These are phyloP conservation scores for Cromileptes altivelis DNA, from an alignment of 2,113 vertebrate species.

Conservation along the genomic window DNA sequence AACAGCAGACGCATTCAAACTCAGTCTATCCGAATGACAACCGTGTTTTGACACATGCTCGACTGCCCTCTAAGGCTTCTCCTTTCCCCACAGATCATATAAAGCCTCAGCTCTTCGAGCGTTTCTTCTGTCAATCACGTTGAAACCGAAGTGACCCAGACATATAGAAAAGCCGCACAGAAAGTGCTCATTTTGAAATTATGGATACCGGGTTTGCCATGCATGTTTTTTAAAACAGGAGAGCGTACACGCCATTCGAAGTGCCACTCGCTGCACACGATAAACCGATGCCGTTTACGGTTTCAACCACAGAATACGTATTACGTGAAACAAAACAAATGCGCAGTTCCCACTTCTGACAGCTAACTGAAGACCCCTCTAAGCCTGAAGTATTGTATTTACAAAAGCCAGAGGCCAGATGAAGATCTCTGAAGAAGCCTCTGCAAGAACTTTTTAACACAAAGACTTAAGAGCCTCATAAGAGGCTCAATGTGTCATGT, in stretches of 20 bases:
- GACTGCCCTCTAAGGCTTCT: constrained; percentile 14
- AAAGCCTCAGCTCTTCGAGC: constrained; percentile 26
- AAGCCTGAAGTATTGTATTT: constrained; percentile 68
- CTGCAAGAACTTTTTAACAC: constrained; percentile 31
- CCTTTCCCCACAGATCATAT: constrained; percentile 39
- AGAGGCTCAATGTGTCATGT: constrained; percentile 50
- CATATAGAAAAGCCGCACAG: constrained; percentile 23
- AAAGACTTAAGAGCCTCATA: constrained; percentile 59
- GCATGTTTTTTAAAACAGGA: constrained; percentile 35
- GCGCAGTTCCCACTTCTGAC: constrained; percentile 75
- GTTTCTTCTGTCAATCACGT: constrained; percentile 55
- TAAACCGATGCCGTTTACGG: constrained; percentile 67
- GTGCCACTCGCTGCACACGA: constrained; percentile 53
- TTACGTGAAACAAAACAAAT: constrained; percentile 74
- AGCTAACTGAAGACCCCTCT: constrained; percentile 53
- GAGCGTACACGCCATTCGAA: constrained; percentile 36
- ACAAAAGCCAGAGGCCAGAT: constrained; percentile 59
- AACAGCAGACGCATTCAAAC: constrained; percentile 33
- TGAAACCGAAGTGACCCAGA: constrained; percentile 57
- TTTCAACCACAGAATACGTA: constrained; percentile 74
- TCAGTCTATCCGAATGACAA: constrained; percentile 24
- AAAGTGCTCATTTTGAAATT: constrained; percentile 47
- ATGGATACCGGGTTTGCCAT: constrained; percentile 46
- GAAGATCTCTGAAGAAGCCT: constrained; percentile 62
- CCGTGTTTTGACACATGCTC: constrained; percentile 53